These are phyloP conservation scores for Cyclargus thomasi DNA, from an alignment of 1,140 invertebrate species.

Conservation along the genomic window DNA sequence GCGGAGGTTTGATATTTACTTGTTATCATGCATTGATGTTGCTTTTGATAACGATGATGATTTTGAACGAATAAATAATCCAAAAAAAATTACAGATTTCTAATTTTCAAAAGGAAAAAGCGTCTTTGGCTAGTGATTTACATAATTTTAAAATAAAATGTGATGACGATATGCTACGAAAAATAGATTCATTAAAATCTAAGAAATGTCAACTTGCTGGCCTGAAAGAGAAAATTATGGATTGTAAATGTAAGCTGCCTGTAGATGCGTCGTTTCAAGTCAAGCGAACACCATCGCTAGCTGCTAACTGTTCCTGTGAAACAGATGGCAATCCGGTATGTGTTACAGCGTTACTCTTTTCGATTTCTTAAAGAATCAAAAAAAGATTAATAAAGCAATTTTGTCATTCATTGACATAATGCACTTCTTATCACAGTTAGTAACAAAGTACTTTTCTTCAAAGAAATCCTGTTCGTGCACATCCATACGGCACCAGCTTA, in stretches of 20 bases:
- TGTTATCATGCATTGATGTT: background rate
- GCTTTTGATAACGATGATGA: no score
- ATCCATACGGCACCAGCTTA: constrained; percentile 44
- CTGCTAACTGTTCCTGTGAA: constrained; percentile 47
- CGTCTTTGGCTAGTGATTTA: constrained; percentile 43
- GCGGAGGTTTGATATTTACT: constrained; percentile 34
- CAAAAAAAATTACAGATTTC: constrained; percentile 33
- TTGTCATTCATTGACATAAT: no score
- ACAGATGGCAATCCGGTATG: constrained; percentile 36
- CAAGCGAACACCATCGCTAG: constrained; percentile 57
- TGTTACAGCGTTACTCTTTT: background rate
- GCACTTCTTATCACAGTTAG: no score
- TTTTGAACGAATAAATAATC: no score
- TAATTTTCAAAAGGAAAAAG: constrained; percentile 41
- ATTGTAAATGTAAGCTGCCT: constrained; percentile 57
- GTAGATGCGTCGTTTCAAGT: constrained; percentile 44
- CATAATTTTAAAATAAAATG: constrained; percentile 50
- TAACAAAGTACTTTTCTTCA: constrained; percentile 16
- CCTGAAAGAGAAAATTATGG: constrained; percentile 43
- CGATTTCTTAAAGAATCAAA: no score
- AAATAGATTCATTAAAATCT: constrained; percentile 41
- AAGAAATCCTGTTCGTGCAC: constrained; percentile 61
- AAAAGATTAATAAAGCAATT: no score
- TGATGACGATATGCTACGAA: constrained; percentile 41
- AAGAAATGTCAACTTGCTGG: constrained; percentile 40